Evolutionary conservation across 2,113 vertebrate species (phyloP), one percentile per base, ranked within the genome.

Genomic region (Aleadryas rufinucha): DNA sequence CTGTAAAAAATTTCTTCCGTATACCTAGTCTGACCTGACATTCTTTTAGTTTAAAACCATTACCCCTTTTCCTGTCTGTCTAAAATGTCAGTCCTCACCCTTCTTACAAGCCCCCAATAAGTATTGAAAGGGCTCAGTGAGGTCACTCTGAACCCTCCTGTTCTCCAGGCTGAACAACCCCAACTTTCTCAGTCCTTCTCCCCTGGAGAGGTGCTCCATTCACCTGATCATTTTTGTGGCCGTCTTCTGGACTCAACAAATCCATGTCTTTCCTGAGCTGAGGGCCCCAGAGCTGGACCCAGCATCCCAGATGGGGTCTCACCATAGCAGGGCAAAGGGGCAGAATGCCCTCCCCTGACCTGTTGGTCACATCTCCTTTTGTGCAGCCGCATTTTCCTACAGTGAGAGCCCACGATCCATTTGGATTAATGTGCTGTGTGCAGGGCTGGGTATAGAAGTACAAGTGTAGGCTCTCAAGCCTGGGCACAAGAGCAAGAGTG

Each of bases 61-160:
- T 21, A 16, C 1, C 5, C 17, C 11, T 47, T 47, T 21, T 19
- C 26, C 33, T 65, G 10, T 72, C 2, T 2, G 18, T n/a, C 41
- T 56, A 50, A 50, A 70, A 70, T 2, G 3, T 31, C 28, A 87
- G 21, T 70, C 31, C 21, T 70, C 50, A 37, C 24, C 66, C 42
- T 75, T 56, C 70, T 59, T 26, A 49, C 4, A 52, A 44, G 11
- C 8, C 10, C 35, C 24, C 24, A 35, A 6, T 33, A 71, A 47
- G 21, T 42, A 52, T 2, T 68, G 47, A 30, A 77, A 59, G 18
- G n/a, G 42, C 1, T 1, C 59, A 11, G 0, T 27, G 19, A 68
- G 8, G 26, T 64, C 4, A 56, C 57, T 50, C 26, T 19, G 41
- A 12, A 77, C n/a, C 39, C 69, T 77, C 50, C 16, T 65, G 24